Evolutionary conservation across 2,113 vertebrate species (phyloP).

Genomic region (Pterocles gutturalis): DNA sequence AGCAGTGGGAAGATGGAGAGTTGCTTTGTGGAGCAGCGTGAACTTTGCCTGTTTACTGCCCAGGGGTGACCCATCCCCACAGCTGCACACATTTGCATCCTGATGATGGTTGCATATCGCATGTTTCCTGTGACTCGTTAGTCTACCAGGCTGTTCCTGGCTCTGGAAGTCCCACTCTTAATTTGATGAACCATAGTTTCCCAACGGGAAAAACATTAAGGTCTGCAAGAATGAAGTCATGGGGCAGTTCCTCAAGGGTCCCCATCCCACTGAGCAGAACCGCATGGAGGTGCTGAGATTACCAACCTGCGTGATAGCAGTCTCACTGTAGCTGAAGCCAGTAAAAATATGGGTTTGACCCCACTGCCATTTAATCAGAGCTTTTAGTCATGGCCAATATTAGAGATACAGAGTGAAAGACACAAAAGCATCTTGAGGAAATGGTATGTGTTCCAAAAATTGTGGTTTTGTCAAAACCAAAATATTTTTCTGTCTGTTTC

Average conservation of each 20-base stretch:
- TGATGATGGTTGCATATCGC: background rate
- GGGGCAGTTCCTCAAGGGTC: background rate
- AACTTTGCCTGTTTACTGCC: background rate
- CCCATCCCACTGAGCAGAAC: background rate
- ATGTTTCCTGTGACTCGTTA: too few species aligned
- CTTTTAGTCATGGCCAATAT: background rate
- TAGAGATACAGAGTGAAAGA: background rate
- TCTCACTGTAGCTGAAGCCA: background rate
- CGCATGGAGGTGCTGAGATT: background rate
- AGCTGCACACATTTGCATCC: background rate
- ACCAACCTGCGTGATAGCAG: background rate
- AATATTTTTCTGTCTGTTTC: conserved; percentile 34
- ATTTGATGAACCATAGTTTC: background rate
- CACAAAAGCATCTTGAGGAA: background rate
- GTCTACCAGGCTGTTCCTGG: background rate
- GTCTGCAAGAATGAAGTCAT: background rate
- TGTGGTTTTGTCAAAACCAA: background rate
- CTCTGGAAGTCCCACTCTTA: background rate
- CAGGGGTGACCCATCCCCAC: background rate
- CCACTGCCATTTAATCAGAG: background rate
- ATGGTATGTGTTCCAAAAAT: background rate
- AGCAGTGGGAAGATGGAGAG: background rate
- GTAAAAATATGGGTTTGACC: background rate
- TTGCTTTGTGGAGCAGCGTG: background rate
- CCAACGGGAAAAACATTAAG: background rate